Conservation (phyloP, 2,888 invertebrate species). For the Drosophila prolongata region DNA sequence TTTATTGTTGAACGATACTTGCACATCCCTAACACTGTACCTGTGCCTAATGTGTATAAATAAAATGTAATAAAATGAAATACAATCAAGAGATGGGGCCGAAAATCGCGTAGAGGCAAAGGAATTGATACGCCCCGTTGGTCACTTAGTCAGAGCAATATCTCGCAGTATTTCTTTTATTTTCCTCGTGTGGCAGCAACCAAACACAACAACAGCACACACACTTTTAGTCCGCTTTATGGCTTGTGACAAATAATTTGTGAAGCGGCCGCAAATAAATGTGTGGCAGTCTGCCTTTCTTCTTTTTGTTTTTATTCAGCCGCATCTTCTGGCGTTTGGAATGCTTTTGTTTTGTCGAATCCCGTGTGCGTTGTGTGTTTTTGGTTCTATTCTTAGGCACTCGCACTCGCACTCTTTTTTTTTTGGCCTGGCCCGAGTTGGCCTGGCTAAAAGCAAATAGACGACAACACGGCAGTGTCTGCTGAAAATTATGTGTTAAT, state of each 20-base stretch:
- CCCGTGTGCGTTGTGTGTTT: conserved; percentile 21
- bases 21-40: background rate
- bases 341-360: conserved; percentile 65
- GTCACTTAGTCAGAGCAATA: conserved; percentile 60
- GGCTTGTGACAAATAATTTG: conserved; percentile 79
- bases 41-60: conserved; percentile 43
- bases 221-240: conserved; percentile 57
- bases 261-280: conserved; percentile 77
- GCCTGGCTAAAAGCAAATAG: conserved; percentile 63
- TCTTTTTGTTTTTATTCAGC: conserved; percentile 16
- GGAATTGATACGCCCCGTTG: conserved; percentile 76
- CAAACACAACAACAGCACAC: conserved; percentile 5
- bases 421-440: conserved; percentile 29
- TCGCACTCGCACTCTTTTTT: conserved; percentile 57
- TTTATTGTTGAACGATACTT: no score
- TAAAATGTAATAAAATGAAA: conserved; percentile 62
- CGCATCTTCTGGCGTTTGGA: conserved; percentile 52
- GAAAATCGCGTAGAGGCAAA: conserved; percentile 54
- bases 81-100: conserved; percentile 62
- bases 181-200: conserved; percentile 10
- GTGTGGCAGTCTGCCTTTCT: conserved; percentile 58
- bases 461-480: conserved; percentile 51
- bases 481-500: conserved; percentile 74
- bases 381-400: conserved; percentile 59
- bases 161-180: conserved; percentile 1